Evolutionary conservation across 2,888 invertebrate species (phyloP).

Genomic region (Oligia strigilis): DNA sequence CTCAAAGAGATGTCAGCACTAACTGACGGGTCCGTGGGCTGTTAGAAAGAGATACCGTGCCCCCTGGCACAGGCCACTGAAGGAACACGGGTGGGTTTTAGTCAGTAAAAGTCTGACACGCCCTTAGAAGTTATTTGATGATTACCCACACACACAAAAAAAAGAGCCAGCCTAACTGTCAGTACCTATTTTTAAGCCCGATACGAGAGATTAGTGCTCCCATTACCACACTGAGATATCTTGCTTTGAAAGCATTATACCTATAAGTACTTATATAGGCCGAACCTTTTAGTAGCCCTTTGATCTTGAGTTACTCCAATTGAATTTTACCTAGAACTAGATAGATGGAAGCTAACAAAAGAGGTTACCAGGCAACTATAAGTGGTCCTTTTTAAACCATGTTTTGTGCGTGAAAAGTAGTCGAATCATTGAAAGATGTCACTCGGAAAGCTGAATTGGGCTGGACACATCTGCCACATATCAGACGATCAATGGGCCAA

Average conservation of each 20-base stretch:
- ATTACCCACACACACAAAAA: no score
- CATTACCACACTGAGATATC: background rate
- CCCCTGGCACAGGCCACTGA: no score
- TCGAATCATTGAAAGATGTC: background rate
- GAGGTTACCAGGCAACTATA: background rate
- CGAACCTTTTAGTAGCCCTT: conserved; percentile 5
- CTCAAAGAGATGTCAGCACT: no score
- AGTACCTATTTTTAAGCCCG: background rate
- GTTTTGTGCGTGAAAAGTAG: background rate
- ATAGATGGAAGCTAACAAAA: background rate
- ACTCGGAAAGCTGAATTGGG: no score
- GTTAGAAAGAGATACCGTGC: no score
- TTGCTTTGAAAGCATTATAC: background rate
- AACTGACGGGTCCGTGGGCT: no score
- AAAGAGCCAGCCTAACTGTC: no score
- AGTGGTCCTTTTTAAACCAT: background rate
- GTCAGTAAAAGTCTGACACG: no score
- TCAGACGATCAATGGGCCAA: no score
- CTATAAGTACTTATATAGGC: background rate
- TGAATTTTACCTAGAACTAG: background rate
- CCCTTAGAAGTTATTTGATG: no score
- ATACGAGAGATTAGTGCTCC: background rate
- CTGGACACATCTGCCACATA: no score
- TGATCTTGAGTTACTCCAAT: conserved; percentile 4
- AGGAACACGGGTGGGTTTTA: no score